A percentile compares a stretch with the other conserved stretches of the same genome.
Evolutionary conservation across 2,888 invertebrate species (phyloP).

Genomic region (Rapana venosa): DNA sequence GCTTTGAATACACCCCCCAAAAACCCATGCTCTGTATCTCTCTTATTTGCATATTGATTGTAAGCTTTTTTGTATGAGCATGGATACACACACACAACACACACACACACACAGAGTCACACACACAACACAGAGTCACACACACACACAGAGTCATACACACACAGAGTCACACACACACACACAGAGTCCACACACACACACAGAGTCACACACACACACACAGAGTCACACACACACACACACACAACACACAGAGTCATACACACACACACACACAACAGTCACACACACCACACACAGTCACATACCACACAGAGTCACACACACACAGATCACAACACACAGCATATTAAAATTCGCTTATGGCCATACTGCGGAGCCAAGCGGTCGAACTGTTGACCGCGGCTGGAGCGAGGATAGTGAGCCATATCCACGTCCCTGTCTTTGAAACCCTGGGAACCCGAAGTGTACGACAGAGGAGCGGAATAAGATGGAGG

Average conservation of each 20-base stretch:
- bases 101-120: not conserved
- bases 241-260: not conserved
- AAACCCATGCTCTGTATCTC: too few species aligned
- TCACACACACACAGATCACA: not conserved
- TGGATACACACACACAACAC: not conserved
- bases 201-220: not conserved
- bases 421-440: not conserved
- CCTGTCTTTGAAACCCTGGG: not conserved
- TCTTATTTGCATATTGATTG: too few species aligned
- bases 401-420: not conserved
- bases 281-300: not conserved
- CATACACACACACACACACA: not conserved
- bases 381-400: not conserved
- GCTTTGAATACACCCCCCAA: too few species aligned
- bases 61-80: not conserved
- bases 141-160: not conserved
- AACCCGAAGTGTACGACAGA: not conserved
- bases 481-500: not conserved
- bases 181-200: not conserved
- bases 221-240: not conserved
- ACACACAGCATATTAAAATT: not conserved
- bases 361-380: not conserved
- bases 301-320: not conserved
- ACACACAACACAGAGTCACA: not conserved
- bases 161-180: not conserved